Conservation (phyloP, 2,113 vertebrate genomes). For the Corythornis madagascariensis region DNA sequence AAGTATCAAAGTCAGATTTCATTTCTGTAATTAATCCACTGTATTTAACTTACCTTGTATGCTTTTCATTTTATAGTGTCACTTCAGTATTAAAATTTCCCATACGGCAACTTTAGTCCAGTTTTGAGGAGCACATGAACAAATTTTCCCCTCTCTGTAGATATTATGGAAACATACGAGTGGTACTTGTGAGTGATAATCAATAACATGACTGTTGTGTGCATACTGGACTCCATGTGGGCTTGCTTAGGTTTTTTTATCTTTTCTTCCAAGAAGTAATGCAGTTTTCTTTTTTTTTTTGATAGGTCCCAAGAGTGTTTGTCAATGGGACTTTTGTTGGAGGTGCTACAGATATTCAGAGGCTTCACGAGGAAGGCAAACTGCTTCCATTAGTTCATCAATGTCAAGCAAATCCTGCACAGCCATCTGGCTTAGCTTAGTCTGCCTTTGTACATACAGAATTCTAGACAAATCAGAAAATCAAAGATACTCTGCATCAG, state of each 20-base stretch:
- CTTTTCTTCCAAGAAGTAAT: neutral
- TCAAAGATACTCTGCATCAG: neutral
- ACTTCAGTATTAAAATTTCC: neutral
- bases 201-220: neutral
- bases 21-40: neutral
- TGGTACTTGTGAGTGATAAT: neutral
- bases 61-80: neutral
- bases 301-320: slow-evolving; percentile 93
- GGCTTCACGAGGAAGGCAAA: slow-evolving; percentile 88
- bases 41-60: neutral
- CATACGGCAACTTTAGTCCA: neutral
- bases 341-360: slow-evolving; percentile 88
- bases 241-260: neutral
- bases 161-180: rapidly evolving
- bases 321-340: slow-evolving; percentile 92
- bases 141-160: neutral
- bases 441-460: neutral
- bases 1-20: neutral
- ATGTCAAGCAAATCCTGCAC: slow-evolving; percentile 69
- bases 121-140: neutral
- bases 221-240: too few species aligned
- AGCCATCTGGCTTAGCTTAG: neutral
- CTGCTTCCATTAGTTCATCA: slow-evolving; percentile 85
- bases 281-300: neutral
- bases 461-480: neutral